Evolutionary conservation across 2,888 invertebrate genomes (phyloP).

Genomic region (Eutolmus rufibarbis): DNA sequence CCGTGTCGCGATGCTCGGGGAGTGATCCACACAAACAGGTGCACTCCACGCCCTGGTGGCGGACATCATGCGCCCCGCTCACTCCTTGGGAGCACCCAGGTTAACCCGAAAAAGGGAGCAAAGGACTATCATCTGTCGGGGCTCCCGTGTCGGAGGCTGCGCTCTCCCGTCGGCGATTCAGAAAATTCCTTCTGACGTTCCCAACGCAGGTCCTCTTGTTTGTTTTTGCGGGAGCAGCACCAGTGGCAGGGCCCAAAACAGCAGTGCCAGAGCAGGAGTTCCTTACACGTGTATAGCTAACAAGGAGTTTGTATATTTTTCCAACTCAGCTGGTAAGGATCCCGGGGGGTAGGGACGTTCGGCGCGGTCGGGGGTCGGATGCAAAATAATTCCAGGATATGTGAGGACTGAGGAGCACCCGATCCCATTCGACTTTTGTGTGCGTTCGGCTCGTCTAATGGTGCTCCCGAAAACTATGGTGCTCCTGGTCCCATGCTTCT

Average conservation of each 20-base stretch:
- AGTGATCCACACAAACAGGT: slow-evolving; percentile 1
- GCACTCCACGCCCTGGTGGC: slow-evolving; percentile 20
- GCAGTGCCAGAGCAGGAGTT: neutral
- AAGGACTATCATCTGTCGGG: neutral
- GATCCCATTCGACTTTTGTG: neutral
- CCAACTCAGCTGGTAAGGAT: slow-evolving; percentile 14
- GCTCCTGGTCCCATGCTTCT: neutral
- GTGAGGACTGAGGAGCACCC: neutral
- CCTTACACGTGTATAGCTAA: slow-evolving; percentile 13
- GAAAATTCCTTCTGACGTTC: neutral
- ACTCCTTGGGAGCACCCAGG: neutral
- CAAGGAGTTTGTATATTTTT: neutral
- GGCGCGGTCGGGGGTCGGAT: neutral
- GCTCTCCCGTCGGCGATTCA: neutral
- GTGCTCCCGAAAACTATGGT: neutral
- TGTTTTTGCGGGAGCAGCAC: neutral
- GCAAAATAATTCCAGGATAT: slow-evolving; percentile 14
- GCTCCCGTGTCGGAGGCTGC: slow-evolving; percentile 15
- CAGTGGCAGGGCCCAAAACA: neutral
- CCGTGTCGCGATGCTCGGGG: neutral
- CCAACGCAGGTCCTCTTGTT: neutral
- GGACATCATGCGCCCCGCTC: neutral
- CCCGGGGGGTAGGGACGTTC: neutral
- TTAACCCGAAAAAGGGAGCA: slow-evolving; percentile 14
- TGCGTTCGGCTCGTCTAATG: neutral